A percentile compares a stretch with the other conserved stretches of the same genome.
Evolutionary conservation across 1,140 invertebrate species (phyloP).

Genomic region (Zelostemma sp.): DNA sequence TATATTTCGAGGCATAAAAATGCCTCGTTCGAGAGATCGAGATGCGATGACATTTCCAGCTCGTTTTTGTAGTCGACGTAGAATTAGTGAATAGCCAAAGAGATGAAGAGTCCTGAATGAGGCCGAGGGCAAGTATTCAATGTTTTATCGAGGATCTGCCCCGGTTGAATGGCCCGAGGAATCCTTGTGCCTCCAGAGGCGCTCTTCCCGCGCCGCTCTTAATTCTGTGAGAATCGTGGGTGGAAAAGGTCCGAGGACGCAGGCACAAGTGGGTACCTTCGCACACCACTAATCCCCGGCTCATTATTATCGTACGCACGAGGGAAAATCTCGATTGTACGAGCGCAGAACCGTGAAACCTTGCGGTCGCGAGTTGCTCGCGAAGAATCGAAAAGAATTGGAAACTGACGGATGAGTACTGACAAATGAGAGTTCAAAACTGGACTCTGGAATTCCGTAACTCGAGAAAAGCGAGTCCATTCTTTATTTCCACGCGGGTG

Average conservation of each 20-base stretch:
- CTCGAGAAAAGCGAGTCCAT: too few relatives aligned
- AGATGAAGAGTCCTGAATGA: conserved; percentile 33
- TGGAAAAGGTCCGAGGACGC: conserved; percentile 37
- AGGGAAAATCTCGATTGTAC: conserved; percentile 16
- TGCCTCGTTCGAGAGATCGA: conserved; percentile 34
- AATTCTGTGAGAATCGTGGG: conserved; percentile 44
- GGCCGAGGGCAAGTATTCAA: conserved; percentile 55
- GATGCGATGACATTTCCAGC: conserved; percentile 61
- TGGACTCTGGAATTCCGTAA: too few relatives aligned
- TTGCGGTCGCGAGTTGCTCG: too few relatives aligned
- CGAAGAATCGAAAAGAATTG: too few relatives aligned
- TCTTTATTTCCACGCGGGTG: neutral
- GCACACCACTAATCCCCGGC: conserved; percentile 64
- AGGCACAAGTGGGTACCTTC: conserved; percentile 63
- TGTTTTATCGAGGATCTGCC: conserved; percentile 67
- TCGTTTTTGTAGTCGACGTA: conserved; percentile 49
- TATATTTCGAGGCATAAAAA: conserved; percentile 12
- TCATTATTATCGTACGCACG: conserved; percentile 55
- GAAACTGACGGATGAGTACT: too few relatives aligned
- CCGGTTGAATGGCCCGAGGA: conserved; percentile 59
- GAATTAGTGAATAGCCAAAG: conserved; percentile 20
- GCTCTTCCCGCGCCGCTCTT: conserved; percentile 20
- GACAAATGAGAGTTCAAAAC: too few relatives aligned
- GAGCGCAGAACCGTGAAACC: conserved; percentile 10
- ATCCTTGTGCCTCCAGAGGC: conserved; percentile 46